phyloP scores from a whole-genome alignment of 2,888 invertebrate genomes.

The Clunio marinus region DNA sequence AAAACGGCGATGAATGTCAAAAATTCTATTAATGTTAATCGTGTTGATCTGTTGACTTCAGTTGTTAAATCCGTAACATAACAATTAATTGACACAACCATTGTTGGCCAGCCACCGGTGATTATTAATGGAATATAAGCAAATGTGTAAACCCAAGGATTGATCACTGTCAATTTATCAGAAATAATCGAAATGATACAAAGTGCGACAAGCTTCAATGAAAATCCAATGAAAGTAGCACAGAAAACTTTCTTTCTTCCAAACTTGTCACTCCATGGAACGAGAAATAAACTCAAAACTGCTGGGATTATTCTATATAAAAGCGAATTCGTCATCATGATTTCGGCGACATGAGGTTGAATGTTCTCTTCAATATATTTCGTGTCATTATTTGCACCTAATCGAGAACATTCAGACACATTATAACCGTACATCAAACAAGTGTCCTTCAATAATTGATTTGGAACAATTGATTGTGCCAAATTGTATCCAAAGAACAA shows the following conservation, averaged over 20 bases:
- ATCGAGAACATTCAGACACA: neutral
- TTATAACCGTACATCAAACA: neutral
- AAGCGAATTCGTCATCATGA: neutral
- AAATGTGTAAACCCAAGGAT: neutral
- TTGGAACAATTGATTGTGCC: neutral
- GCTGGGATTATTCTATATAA: neutral
- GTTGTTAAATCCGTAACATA: neutral
- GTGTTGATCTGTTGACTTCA: neutral
- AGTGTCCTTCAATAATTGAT: neutral
- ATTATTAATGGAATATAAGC: neutral
- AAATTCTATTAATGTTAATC: neutral
- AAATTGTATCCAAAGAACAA: neutral
- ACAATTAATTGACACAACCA: neutral
- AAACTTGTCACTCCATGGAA: neutral
- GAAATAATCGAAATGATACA: neutral
- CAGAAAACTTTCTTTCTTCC: neutral
- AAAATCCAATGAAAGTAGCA: neutral
- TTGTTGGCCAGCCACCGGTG: neutral
- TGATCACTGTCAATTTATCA: neutral
- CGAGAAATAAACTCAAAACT: neutral
- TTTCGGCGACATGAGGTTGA: neutral
- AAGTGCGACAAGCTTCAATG: neutral
- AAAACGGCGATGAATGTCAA: neutral
- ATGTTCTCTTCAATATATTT: neutral
- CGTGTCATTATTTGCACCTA: neutral